Conservation (phyloP, 2,797 vertebrate genomes). For the Spondyliosoma cantharus region DNA sequence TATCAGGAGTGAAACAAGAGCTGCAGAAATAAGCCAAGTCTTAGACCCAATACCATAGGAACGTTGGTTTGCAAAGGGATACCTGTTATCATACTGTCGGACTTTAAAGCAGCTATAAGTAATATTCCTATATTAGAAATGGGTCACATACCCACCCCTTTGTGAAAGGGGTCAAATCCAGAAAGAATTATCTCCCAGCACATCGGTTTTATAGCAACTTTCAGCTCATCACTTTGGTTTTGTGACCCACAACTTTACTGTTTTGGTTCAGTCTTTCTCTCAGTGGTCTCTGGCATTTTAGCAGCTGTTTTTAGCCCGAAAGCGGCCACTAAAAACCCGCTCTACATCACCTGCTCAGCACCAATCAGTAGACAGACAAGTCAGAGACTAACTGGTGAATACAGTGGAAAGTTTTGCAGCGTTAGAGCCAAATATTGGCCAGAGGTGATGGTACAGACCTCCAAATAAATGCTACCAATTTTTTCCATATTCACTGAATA, state of each 20-base stretch:
- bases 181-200: not conserved
- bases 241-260: not conserved
- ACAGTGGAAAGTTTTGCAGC: not conserved
- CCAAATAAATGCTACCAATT: not conserved
- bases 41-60: not conserved
- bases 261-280: not conserved
- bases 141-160: not conserved
- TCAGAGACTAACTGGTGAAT: not conserved
- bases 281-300: accelerated
- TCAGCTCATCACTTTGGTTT: not conserved
- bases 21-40: not conserved
- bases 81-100: not conserved
- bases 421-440: not conserved
- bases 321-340: not conserved
- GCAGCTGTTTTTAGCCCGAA: not conserved
- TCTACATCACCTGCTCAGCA: not conserved
- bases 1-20: not conserved
- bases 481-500: not conserved
- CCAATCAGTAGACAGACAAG: not conserved
- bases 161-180: slow-evolving; percentile 1
- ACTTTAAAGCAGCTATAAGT: not conserved
- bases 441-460: not conserved
- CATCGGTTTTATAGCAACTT: not conserved
- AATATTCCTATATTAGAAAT: not conserved
- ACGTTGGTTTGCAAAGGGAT: not conserved